These are phyloP conservation scores for Tetranychus urticae DNA, from an alignment of 1,140 invertebrate genomes.

Conservation along the genomic window DNA sequence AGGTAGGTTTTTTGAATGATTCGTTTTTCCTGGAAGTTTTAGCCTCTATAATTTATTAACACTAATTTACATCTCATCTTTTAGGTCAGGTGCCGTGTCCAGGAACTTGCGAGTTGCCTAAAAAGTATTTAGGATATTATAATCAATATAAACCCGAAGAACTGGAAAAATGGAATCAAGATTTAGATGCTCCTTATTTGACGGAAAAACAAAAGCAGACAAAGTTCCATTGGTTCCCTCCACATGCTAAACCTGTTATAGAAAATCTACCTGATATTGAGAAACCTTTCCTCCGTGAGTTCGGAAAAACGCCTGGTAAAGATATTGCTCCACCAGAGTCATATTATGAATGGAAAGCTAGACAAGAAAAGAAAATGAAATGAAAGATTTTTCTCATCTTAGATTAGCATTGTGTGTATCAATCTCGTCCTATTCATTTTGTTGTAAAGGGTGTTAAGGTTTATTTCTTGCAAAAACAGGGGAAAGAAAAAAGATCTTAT, in stretches of 20 bases:
- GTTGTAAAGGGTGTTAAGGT: too few relatives aligned
- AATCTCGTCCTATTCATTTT: too few relatives aligned
- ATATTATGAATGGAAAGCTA: background rate
- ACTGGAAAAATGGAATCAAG: constrained; percentile 3
- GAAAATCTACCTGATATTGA: background rate
- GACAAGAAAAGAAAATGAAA: background rate
- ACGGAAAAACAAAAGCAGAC: background rate
- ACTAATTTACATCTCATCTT: background rate
- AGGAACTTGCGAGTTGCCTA: constrained; percentile 6
- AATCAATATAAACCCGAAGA: constrained; percentile 1
- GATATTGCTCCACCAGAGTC: background rate
- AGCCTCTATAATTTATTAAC: background rate
- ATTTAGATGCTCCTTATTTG: background rate
- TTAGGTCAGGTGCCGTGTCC: constrained; percentile 7
- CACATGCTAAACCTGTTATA: background rate
- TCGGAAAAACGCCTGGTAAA: background rate
- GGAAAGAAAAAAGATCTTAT: too few relatives aligned
- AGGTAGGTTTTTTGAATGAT: background rate
- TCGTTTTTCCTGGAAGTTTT: background rate
- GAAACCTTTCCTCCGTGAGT: background rate
- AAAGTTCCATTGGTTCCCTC: background rate
- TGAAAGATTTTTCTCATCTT: too few relatives aligned
- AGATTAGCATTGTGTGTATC: too few relatives aligned
- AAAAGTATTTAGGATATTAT: constrained; percentile 3
- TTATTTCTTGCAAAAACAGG: too few relatives aligned